Evolutionary conservation across 2,113 vertebrate species (phyloP), one percentile per base, ranked within the genome.

Genomic region (Otocyon megalotis): DNA sequence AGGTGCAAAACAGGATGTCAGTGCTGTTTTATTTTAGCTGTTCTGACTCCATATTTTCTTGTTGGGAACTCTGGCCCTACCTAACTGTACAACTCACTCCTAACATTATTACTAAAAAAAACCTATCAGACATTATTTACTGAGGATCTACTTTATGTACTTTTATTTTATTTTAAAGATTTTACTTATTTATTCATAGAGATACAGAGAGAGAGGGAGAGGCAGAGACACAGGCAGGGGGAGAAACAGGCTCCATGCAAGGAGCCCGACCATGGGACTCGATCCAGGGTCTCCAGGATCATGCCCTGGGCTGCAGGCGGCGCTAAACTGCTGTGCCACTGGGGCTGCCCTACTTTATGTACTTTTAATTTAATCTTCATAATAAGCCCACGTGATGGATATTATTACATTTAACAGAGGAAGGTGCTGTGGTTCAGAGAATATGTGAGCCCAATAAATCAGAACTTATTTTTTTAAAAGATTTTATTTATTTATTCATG

Each of bases 61-160:
- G n/a, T 35, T 69, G 67, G 67, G n/a, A 17, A 20, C 67, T 16
- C 67, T 69, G 32, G 32, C 8, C 8, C 67, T 69, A n/a, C 65
- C 15, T 69, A 69, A 69, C 67, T n/a, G 32, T 69, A 16, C 9
- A 69, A 35, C 32, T 35, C 32, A 35, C 8, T 19, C 67, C 32
- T 20, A 69, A n/a, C 37, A 28, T 76, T 72, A 90, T 54, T 90
- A 72, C 71, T 93, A 85, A 89, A 60, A 93, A 93, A 71, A 85
- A 93, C 63, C 28, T 19, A 37, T 50, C 83, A 82, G 54, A 8
- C 48, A 50, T 67, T 16, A 76, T 77, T 87, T 82, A 82, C 30
- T 20, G 58, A 53, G 15, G 19, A 53, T 20, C 48, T 84, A 30
- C 26, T 85, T 93, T 43, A 83, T n/a, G 62, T 30, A 54, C 13